Conservation (phyloP, 2,797 vertebrate genomes). For the Pelodytes ibericus region DNA sequence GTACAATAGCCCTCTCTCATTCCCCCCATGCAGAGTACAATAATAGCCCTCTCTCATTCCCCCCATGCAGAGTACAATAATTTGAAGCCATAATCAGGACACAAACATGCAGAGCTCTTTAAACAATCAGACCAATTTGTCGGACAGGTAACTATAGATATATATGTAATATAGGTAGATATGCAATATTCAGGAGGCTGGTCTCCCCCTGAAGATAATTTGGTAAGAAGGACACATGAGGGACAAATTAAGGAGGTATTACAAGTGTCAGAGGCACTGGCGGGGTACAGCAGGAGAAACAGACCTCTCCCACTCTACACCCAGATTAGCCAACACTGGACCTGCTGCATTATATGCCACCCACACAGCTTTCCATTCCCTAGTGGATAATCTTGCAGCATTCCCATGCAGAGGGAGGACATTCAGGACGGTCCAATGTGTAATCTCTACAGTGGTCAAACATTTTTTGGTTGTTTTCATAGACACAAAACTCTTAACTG, state of each 20-base stretch:
- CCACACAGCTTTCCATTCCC: neutral
- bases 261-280: slow-evolving; percentile 2
- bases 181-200: neutral
- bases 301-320: neutral
- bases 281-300: neutral
- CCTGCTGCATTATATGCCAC: neutral
- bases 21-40: neutral
- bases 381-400: no score
- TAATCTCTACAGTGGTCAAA: neutral
- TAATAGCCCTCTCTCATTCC: no score
- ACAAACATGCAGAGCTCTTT: neutral
- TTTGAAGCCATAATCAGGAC: neutral
- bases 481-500: neutral
- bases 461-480: no score
- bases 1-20: neutral
- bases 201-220: neutral
- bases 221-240: neutral
- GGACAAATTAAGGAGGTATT: neutral
- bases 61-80: neutral
- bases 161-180: neutral
- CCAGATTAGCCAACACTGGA: neutral
- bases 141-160: neutral
- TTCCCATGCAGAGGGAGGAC: neutral
- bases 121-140: neutral
- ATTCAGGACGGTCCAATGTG: neutral